Evolutionary conservation across 53 echinoderm and acorn worm genomes (phyloP), one percentile per base, ranked within the genome.

Genomic region (Stichopus horrens): DNA sequence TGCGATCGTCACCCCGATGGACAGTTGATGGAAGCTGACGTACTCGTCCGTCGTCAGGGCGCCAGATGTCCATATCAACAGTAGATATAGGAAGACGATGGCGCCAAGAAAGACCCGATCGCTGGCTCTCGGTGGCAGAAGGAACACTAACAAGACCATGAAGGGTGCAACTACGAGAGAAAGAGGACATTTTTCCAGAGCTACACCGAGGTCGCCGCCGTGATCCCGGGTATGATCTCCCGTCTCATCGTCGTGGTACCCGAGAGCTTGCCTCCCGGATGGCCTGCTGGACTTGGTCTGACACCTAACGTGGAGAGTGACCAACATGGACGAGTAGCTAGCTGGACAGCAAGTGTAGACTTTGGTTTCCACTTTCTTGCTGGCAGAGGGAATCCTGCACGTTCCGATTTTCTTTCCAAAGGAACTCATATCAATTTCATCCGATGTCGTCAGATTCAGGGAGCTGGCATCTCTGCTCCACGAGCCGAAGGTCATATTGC

Each of bases 81-180:
- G 58, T 3, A 81, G 81, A 22, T 56, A 56, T 7, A 58, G 57
- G 58, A 81, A 81, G 14, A 81, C 81, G 7, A 81, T 56, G 9
- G 57, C 22, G 5, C 85, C 85, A 21, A 85, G 65, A 68, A 85
- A 52, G 5, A 85, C 51, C 7, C 85, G 85, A 65, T 85, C 68
- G 65, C 21, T 85, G 23, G 85, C 52, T 52, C 14, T 85, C 21
- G 13, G 83, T 20, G 85, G 85, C 51, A 85, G 37, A 14, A 85
- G 68, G 67, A 85, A 85, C 5, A 85, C 65, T 4, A 85, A 52
- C 85, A 85, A 52, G 11, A 85, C 67, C 14, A 85, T 65, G 67
- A 85, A 85, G 57, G 85, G 85, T 5, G 85, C 65, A 5, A 85
- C 52, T 5, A 53, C 85, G 5, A 85, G 13, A 13, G 85, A 67